Evolutionary conservation across 1,140 invertebrate genomes (phyloP).

Genomic region (Neocloeon triangulifer): DNA sequence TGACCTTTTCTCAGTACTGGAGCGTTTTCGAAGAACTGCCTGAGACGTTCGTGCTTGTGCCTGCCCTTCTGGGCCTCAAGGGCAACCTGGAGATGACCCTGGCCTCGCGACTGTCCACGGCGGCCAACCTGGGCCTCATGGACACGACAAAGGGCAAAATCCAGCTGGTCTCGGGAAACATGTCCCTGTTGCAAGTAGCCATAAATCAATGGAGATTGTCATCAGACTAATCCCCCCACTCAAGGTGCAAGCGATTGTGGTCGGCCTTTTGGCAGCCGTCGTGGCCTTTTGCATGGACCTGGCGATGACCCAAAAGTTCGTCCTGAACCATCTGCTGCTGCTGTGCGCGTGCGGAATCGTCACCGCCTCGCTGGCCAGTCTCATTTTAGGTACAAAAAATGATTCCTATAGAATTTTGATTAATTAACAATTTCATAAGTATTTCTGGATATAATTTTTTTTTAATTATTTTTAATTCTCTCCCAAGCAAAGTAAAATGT

Average conservation of each 20-base stretch:
- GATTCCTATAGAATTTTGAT: too few relatives aligned
- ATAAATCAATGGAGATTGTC: too few relatives aligned
- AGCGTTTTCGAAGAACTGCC: constrained; percentile 26
- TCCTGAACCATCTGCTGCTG: constrained; percentile 29
- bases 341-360: constrained; percentile 31
- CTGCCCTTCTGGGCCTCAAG: constrained; percentile 38
- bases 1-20: constrained; percentile 34
- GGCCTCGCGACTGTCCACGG: constrained; percentile 32
- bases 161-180: constrained; percentile 26
- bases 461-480: too few relatives aligned
- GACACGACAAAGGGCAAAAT: constrained; percentile 15
- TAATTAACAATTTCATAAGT: too few relatives aligned
- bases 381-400: constrained; percentile 3
- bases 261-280: constrained; percentile 36
- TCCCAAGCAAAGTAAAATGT: too few relatives aligned
- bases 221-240: too few relatives aligned
- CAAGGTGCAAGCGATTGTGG: constrained; percentile 34
- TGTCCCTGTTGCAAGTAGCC: too few relatives aligned
- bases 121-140: constrained; percentile 19
- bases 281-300: constrained; percentile 35
- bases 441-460: too few relatives aligned
- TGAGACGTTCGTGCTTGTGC: constrained; percentile 36
- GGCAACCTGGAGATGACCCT: constrained; percentile 45
- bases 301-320: constrained; percentile 29
- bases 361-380: constrained; percentile 31